Base-by-base conservation (phyloP, 2,888 invertebrate genomes). In the Polydrusus tereticollis region DNA sequence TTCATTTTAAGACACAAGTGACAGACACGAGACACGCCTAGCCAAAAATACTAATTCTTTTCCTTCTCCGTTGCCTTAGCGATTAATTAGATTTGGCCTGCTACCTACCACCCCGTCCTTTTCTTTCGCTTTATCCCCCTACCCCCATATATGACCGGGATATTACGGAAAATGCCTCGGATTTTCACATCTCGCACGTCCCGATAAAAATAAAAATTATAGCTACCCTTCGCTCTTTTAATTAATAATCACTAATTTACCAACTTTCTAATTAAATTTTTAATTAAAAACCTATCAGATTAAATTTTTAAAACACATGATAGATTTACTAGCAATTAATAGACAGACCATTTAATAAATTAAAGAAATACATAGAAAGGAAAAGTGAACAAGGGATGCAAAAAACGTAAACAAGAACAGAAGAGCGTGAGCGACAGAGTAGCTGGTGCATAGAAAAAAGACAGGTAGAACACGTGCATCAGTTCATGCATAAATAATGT, bases 1-100 rank as follows among this genome's bases (percentile, higher is more conserved):
- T 83, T 82, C 82, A 84, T 83, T 84, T 83, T 80, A 81, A 83
- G 82, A 82, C 80, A 83, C 80, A 81, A 82, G 80, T 83, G 84
- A 84, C 83, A 84, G 85, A 84, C 84, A 85, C 83, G 83, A 84
- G 84, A 85, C 84, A 85, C 84, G 84, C 85, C 84, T 85, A 82
- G 78, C 79, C 78, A 79, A 81, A 81, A 83, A 80, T 79, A 80
- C 75, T 77, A 78, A 77, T 75, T 76, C 76, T 72, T 75, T 75
- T 74, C 71, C 69, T 74, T 69, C 74, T 70, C 75, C 75, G 75
- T 75, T 75, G 75, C 75, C 75, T 74, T 75, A 75, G 75, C 71
- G 73, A 75, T 75, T 75, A 75, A 75, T 75, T 75, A 74, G 75
- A 75, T 75, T 75, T 75, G 65, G 68, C 72, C 72, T 58, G 71